These are phyloP conservation scores for Hybognathus amarus DNA, from an alignment of 2,797 vertebrate genomes.

Conservation along the genomic window DNA sequence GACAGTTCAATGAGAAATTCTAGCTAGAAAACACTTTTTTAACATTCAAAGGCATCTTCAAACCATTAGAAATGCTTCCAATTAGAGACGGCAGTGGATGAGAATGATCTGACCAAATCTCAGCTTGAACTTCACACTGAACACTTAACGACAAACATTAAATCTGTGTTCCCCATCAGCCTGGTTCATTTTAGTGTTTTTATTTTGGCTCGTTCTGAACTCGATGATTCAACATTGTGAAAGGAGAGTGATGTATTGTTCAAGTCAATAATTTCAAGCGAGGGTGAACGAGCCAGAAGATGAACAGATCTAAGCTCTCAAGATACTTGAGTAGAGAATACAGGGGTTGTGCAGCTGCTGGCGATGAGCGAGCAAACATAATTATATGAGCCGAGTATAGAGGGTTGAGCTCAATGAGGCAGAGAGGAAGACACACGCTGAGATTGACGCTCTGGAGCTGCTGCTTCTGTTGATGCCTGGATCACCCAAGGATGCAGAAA, in stretches of 20 bases:
- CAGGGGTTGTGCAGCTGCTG: constrained; percentile 56
- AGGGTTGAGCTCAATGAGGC: constrained; percentile 52
- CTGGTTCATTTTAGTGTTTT: constrained; percentile 22
- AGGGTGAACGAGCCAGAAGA: constrained; percentile 20
- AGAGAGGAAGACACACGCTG: constrained; percentile 59
- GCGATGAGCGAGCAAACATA: constrained; percentile 59
- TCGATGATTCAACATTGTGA: constrained; percentile 27
- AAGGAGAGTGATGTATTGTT: constrained; percentile 37
- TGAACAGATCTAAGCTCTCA: constrained; percentile 19
- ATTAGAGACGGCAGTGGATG: constrained; percentile 8
- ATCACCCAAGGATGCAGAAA: constrained; percentile 45
- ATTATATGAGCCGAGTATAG: constrained; percentile 50
- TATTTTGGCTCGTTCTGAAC: constrained; percentile 13
- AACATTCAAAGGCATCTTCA: neutral
- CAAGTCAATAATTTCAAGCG: constrained; percentile 26
- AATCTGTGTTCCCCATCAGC: constrained; percentile 26
- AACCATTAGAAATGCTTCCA: constrained; percentile 6
- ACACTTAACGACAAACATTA: neutral
- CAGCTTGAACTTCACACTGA: constrained; percentile 11
- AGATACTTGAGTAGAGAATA: constrained; percentile 42
- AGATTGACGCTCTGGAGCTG: constrained; percentile 43
- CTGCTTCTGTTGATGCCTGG: constrained; percentile 47
- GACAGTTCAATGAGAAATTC: neutral
- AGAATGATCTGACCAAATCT: neutral
- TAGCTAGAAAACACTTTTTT: neutral